Evolutionary conservation across 1,140 invertebrate genomes (phyloP).

Genomic region (Tigriopus japonicus): DNA sequence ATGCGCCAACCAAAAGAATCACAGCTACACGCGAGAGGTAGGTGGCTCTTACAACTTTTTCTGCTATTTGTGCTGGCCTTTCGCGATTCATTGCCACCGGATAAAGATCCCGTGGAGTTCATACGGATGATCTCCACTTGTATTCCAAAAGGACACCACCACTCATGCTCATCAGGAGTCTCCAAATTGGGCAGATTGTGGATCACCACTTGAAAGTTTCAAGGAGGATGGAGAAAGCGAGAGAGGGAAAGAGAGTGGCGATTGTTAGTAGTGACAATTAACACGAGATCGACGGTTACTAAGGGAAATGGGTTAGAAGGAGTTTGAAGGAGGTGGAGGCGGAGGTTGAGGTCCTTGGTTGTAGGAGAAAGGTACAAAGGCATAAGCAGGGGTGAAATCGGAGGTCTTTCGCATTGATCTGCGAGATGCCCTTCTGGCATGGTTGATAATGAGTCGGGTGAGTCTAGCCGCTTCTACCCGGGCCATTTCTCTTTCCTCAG

Average conservation of each 20-base stretch:
- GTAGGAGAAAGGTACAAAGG: not conserved
- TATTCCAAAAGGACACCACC: constrained; percentile 44
- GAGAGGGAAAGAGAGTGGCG: not conserved
- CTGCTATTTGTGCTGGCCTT: not conserved
- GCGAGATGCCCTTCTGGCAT: constrained; percentile 1
- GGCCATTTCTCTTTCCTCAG: not conserved
- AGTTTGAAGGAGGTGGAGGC: no score
- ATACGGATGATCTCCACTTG: not conserved
- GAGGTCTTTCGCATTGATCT: not conserved
- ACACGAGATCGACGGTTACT: no score
- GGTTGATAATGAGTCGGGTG: constrained; percentile 4
- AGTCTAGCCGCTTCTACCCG: not conserved
- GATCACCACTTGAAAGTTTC: not conserved
- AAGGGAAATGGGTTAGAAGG: no score
- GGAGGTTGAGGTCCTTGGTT: not conserved
- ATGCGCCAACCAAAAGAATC: no score
- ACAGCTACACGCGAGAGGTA: no score
- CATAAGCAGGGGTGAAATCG: not conserved
- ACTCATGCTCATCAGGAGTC: constrained; percentile 65
- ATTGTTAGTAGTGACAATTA: not conserved
- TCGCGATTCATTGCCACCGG: not conserved
- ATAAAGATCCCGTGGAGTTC: not conserved
- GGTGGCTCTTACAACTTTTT: not conserved
- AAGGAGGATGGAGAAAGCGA: no score
- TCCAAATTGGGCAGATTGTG: constrained; percentile 47